These are phyloP conservation scores for Bruchidius siliquastri DNA, from an alignment of 2,888 invertebrate species.

Conservation along the genomic window DNA sequence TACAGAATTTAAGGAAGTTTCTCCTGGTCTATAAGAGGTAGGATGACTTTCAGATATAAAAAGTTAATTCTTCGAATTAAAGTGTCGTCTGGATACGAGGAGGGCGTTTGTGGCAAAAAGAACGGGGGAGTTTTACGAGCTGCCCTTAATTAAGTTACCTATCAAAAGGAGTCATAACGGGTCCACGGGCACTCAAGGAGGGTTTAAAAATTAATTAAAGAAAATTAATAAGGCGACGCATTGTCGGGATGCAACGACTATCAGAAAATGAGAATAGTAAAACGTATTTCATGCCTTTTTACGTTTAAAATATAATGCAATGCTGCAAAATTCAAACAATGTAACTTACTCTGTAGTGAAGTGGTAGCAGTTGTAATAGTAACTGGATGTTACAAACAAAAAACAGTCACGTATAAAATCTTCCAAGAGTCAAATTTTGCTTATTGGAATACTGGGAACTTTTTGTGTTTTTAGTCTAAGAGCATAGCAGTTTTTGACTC, in stretches of 20 bases:
- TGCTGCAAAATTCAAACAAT: too few relatives aligned
- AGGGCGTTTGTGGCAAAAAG: slow-evolving; percentile 1
- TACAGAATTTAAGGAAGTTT: neutral
- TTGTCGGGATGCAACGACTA: neutral
- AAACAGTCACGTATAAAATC: too few relatives aligned
- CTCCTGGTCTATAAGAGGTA: neutral
- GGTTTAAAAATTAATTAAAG: slow-evolving; percentile 6
- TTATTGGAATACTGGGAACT: too few relatives aligned
- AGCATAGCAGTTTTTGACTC: too few relatives aligned
- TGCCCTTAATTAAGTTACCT: slow-evolving; percentile 7
- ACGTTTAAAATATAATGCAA: too few relatives aligned
- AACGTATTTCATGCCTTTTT: neutral
- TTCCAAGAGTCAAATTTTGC: too few relatives aligned
- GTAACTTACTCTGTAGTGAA: too few relatives aligned
- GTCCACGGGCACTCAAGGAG: neutral
- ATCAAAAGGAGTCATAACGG: slow-evolving; percentile 2
- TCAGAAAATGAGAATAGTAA: neutral
- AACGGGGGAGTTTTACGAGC: slow-evolving; percentile 3
- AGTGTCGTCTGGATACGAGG: neutral
- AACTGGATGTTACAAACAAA: too few relatives aligned
- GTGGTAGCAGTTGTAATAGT: too few relatives aligned
- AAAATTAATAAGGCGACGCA: slow-evolving; percentile 2
- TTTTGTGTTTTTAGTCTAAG: too few relatives aligned
- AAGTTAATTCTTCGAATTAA: neutral
- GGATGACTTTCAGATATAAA: neutral